Evolutionary conservation across 2,113 vertebrate species (phyloP).

Genomic region (Syngnathus typhle): DNA sequence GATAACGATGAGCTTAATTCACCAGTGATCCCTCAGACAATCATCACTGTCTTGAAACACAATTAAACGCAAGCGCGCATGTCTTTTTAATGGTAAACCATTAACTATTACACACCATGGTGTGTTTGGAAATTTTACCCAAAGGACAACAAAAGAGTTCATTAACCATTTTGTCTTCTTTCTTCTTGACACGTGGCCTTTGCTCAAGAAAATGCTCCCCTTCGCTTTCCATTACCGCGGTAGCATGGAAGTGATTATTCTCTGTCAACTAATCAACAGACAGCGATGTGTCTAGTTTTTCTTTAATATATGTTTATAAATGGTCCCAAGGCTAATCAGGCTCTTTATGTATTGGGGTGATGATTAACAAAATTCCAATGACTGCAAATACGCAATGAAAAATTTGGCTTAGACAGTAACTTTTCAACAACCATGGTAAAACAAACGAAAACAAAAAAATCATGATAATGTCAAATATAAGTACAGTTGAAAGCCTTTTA

Average conservation of each 20-base stretch:
- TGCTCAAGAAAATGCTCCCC: constrained; percentile 1
- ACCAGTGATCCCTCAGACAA: background rate
- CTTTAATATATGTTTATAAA: too few relatives aligned
- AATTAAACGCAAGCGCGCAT: background rate
- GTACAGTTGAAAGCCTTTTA: constrained; percentile 16
- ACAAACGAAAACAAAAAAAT: background rate
- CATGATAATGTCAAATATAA: constrained; percentile 13
- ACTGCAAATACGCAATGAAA: background rate
- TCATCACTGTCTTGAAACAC: background rate
- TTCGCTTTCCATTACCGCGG: background rate
- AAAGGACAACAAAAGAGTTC: background rate
- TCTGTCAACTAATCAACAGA: background rate
- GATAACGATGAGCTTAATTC: background rate
- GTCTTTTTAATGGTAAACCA: background rate
- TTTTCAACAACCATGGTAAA: background rate
- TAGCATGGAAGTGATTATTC: background rate
- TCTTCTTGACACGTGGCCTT: background rate
- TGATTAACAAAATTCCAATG: background rate
- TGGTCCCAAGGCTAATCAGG: background rate
- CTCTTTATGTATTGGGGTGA: background rate
- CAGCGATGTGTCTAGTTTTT: background rate
- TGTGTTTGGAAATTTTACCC: background rate
- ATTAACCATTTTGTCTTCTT: background rate
- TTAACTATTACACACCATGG: background rate
- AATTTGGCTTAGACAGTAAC: background rate